A percentile compares a stretch with the other conserved stretches of the same genome.
These are phyloP conservation scores for Arrhopalites spinosus DNA, from an alignment of 2,888 invertebrate genomes.

Conservation along the genomic window DNA sequence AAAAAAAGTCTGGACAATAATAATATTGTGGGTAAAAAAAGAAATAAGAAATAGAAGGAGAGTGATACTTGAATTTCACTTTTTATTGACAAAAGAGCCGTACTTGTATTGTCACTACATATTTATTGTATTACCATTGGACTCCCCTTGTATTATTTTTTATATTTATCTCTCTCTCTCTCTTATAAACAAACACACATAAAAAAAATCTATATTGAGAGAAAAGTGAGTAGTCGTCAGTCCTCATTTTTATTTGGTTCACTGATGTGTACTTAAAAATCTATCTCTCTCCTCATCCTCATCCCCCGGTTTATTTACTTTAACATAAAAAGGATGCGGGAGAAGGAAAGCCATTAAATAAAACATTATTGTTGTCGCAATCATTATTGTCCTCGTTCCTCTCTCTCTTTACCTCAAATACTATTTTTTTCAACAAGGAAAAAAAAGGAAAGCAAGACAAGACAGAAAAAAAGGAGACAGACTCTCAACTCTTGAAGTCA, in stretches of 20 bases:
- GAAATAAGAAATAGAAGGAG: not conserved
- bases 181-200: too few species aligned
- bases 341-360: conserved; percentile 13
- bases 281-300: not conserved
- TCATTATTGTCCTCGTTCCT: conserved; percentile 11
- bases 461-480: too few species aligned
- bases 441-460: too few species aligned
- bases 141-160: too few species aligned
- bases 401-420: not conserved
- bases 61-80: conserved; percentile 13
- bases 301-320: not conserved
- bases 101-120: not conserved
- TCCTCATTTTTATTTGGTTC: not conserved
- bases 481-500: too few species aligned
- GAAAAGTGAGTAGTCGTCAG: too few species aligned
- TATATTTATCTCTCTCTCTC: too few species aligned
- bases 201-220: too few species aligned
- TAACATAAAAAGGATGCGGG: conserved; percentile 24
- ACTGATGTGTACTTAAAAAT: not conserved
- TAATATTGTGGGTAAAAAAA: conserved; percentile 20
- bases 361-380: conserved; percentile 15
- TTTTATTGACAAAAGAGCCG: not conserved
- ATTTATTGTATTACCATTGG: too few species aligned
- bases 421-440: not conserved
- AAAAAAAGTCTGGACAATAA: not conserved